These are phyloP conservation scores for Caenorhabditis doughertyi DNA, from an alignment of 2,888 invertebrate genomes.

Conservation along the genomic window DNA sequence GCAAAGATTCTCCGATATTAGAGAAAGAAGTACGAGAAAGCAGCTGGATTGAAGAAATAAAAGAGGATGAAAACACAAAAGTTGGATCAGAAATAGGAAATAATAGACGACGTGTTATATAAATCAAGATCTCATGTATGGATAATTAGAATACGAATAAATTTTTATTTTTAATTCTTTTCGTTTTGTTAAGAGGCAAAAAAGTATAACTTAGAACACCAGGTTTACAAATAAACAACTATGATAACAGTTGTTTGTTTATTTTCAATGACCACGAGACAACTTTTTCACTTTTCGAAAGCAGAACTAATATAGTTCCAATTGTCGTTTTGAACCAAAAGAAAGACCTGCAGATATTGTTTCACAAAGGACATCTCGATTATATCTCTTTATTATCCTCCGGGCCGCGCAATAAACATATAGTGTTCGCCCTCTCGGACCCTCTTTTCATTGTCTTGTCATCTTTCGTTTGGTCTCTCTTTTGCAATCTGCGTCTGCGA, in stretches of 20 bases:
- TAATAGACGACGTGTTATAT: background rate
- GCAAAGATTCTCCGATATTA: slow-evolving; percentile 12
- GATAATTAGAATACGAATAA: too few relatives aligned
- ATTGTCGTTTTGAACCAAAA: background rate
- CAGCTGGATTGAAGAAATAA: slow-evolving; percentile 31
- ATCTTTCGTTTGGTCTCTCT: background rate
- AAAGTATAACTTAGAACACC: background rate
- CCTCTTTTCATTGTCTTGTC: background rate
- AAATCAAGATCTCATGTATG: background rate
- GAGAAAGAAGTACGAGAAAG: slow-evolving; percentile 2
- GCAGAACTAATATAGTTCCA: too few relatives aligned
- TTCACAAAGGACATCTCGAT: background rate
- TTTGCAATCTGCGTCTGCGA: slow-evolving; percentile 28
- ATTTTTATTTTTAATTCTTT: too few relatives aligned
- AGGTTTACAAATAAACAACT: background rate
- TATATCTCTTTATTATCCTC: background rate
- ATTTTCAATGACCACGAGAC: background rate
- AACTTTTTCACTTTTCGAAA: too few relatives aligned
- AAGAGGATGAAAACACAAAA: slow-evolving; percentile 36
- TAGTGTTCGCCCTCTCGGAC: background rate
- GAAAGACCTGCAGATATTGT: background rate
- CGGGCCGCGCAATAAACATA: background rate
- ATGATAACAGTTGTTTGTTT: background rate
- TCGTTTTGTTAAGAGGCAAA: too few relatives aligned
- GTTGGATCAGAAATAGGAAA: slow-evolving; percentile 2